Conservation (phyloP, 53 echinoderm and acorn worm species). For the Stichopus horrens region DNA sequence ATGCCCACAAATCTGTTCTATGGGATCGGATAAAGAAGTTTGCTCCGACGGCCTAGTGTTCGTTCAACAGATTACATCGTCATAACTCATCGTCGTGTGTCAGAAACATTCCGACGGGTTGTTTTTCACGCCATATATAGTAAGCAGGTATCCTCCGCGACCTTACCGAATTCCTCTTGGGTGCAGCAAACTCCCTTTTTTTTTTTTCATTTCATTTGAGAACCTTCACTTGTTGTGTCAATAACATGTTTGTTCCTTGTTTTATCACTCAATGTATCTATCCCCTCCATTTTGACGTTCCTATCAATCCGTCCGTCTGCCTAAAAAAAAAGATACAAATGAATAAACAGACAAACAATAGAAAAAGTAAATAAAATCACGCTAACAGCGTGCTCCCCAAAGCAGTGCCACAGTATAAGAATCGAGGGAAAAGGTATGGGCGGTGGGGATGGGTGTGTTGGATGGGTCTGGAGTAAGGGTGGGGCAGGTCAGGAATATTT, state of each 20-base stretch:
- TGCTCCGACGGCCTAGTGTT: no score
- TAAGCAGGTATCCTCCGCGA: neutral
- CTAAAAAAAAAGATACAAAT: neutral
- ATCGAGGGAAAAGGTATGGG: neutral
- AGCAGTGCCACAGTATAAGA: neutral
- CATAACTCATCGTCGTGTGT: neutral
- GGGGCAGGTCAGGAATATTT: no score
- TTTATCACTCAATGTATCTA: neutral
- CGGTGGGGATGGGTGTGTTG: no score
- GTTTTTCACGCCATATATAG: neutral
- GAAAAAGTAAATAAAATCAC: neutral
- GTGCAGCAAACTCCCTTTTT: neutral
- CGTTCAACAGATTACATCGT: neutral
- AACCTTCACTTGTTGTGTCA: neutral
- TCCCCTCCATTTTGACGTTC: neutral
- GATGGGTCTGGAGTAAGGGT: no score
- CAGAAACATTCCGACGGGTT: neutral
- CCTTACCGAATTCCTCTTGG: neutral
- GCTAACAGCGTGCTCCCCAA: neutral
- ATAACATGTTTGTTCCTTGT: neutral
- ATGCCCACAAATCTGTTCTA: no score
- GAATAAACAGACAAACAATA: neutral
- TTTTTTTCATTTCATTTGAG: neutral
- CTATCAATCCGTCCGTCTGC: neutral
- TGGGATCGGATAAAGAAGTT: no score